Percentiles rank a stretch among this genome's conserved stretches.
Conservation (phyloP, 2,888 invertebrate species). For the Octonoba sinensis region DNA sequence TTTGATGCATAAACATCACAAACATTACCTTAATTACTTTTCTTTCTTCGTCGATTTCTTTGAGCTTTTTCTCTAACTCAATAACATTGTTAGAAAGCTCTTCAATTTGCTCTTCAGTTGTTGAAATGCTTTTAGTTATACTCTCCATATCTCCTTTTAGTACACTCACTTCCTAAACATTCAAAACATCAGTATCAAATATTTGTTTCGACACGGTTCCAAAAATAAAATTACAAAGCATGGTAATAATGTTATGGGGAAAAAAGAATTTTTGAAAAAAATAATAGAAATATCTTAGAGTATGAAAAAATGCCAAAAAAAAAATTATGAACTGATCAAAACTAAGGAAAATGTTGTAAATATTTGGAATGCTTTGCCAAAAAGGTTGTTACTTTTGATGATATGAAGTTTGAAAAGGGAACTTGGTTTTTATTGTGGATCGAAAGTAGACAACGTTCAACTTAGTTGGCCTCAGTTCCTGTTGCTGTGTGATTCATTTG, state of each 20-base stretch:
- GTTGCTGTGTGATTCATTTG: no score
- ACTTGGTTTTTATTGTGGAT: no score
- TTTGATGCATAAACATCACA: no score
- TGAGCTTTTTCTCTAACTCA: slow-evolving; percentile 68
- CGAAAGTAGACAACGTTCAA: no score
- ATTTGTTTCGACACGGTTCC: not conserved
- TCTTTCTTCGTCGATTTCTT: slow-evolving; percentile 62
- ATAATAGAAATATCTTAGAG: not conserved
- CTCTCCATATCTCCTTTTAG: slow-evolving; percentile 84
- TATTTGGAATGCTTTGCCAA: no score
- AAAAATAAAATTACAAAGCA: no score
- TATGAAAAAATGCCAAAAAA: no score
- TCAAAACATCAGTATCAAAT: slow-evolving; percentile 5
- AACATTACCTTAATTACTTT: slow-evolving; percentile 41
- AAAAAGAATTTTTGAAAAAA: not conserved
- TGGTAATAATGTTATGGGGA: not conserved
- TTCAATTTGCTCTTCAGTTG: slow-evolving; percentile 69
- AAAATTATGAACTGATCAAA: no score
- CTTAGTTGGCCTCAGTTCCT: no score
- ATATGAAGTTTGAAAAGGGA: no score
- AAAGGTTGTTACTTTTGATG: no score
- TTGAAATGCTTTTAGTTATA: slow-evolving; percentile 74
- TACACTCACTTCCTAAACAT: slow-evolving; percentile 79
- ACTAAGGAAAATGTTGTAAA: no score
- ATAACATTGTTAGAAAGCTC: slow-evolving; percentile 72